A percentile compares a stretch with the other conserved stretches of the same genome.
phyloP scores from a whole-genome alignment of 2,113 vertebrate genomes.

The Zapornia atra region DNA sequence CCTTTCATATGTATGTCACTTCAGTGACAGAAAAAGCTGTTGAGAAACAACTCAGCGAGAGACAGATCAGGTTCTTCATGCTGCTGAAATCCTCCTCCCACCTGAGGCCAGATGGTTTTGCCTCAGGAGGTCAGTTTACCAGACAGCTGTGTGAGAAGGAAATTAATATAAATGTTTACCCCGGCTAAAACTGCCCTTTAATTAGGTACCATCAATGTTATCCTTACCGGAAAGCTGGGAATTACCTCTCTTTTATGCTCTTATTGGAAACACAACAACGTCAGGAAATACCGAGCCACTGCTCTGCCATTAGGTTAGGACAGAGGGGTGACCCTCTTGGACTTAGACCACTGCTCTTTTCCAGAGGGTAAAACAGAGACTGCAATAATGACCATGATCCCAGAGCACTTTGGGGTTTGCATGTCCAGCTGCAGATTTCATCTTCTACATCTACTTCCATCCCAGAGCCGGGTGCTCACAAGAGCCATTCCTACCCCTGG shows the following conservation, averaged over 20 bases:
- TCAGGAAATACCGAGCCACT: not conserved
- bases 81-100: not conserved
- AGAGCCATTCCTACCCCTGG: rapidly evolving
- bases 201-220: conserved; percentile 32
- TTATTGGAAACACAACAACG: not conserved
- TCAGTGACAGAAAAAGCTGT: not conserved
- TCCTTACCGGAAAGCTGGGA: conserved; percentile 45
- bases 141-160: conserved; percentile 49
- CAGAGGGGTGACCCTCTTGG: not conserved
- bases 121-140: conserved; percentile 48
- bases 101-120: conserved; percentile 54
- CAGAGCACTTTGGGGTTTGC: not conserved
- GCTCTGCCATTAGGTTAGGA: not conserved
- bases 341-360: not conserved
- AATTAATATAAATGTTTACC: conserved; percentile 58
- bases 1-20: not conserved
- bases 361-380: not conserved
- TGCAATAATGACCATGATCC: rapidly evolving
- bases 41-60: not conserved
- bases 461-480: not conserved
- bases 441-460: not conserved
- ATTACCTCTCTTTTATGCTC: conserved; percentile 23
- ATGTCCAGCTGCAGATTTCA: not conserved
- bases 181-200: conserved; percentile 21
- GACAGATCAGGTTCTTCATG: not conserved